These are phyloP conservation scores for Etheostoma cragini DNA, from an alignment of 2,113 vertebrate species.

Conservation along the genomic window DNA sequence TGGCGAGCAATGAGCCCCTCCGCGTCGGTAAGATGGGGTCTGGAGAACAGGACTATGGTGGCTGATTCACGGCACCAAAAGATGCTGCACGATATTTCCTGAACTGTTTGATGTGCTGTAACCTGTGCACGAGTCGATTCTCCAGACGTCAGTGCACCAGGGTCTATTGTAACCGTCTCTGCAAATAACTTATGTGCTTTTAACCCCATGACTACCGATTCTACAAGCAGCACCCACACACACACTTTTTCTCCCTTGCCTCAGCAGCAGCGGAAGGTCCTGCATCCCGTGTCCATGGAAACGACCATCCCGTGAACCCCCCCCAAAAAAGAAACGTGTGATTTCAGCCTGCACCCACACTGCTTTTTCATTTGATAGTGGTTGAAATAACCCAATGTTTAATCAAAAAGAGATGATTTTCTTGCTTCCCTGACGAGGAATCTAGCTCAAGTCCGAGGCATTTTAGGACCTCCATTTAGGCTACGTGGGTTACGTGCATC, in stretches of 20 bases:
- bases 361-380: neutral
- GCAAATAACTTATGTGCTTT: constrained; percentile 2
- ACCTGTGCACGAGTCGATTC: neutral
- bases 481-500: neutral
- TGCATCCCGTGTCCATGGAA: constrained; percentile 84
- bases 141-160: neutral
- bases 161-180: constrained; percentile 2
- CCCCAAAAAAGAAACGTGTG: constrained; percentile 22
- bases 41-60: neutral
- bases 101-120: neutral
- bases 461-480: constrained; percentile 11
- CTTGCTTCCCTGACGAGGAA: neutral
- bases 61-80: neutral
- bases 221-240: constrained; percentile 30
- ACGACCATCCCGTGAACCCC: constrained; percentile 63
- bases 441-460: neutral
- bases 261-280: constrained; percentile 45
- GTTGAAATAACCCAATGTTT: neutral
- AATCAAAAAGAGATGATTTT: neutral
- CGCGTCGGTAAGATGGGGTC: constrained; percentile 21
- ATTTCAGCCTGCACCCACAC: constrained; percentile 1
- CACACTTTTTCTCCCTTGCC: neutral
- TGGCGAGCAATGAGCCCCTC: neutral
- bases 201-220: constrained; percentile 7
- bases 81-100: neutral